Conservation (phyloP, 2,797 vertebrate genomes). For the Dermochelys coriacea region DNA sequence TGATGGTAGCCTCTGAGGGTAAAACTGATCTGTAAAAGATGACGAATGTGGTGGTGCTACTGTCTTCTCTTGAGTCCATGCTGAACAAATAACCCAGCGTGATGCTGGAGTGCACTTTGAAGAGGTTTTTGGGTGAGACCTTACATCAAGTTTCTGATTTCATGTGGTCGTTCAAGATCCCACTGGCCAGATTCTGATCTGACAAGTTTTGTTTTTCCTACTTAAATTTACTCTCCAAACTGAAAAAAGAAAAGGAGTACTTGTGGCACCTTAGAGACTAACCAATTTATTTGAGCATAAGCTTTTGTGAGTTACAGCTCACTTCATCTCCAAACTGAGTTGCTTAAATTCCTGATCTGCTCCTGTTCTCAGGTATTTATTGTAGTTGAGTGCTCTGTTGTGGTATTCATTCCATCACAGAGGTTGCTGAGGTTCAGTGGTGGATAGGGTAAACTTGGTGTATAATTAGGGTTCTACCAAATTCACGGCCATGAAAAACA, state of each 20-base stretch:
- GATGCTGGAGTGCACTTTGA: background rate
- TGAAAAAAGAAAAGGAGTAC: too few relatives aligned
- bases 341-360: background rate
- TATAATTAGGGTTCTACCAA: background rate
- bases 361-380: background rate
- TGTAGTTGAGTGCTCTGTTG: background rate
- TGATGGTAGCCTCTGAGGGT: background rate
- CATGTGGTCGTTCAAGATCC: background rate
- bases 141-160: background rate
- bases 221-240: background rate
- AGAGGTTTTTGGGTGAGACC: background rate
- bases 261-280: too few relatives aligned
- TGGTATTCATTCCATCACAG: background rate
- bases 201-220: background rate
- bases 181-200: background rate
- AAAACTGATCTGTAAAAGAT: background rate
- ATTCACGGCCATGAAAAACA: too few relatives aligned
- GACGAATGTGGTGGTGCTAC: too few relatives aligned
- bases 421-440: background rate
- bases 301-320: too few relatives aligned
- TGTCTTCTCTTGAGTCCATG: background rate
- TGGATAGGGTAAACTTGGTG: background rate
- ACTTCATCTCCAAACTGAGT: background rate
- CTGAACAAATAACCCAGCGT: background rate
- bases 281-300: too few relatives aligned